Evolutionary conservation across 2,113 vertebrate species (phyloP).

Genomic region (Aptenodytes forsteri): DNA sequence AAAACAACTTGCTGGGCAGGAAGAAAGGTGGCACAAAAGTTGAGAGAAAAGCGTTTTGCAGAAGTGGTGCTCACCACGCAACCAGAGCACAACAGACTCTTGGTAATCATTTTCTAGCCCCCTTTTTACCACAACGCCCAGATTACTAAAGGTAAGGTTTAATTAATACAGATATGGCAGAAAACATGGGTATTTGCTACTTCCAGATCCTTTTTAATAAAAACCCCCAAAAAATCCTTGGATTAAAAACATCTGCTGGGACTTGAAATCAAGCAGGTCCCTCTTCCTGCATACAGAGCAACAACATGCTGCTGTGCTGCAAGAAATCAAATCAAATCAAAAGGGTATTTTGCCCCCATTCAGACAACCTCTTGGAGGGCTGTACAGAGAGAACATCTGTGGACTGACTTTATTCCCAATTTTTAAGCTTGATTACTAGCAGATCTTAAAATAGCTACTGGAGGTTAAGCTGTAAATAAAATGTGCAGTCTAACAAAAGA

Average conservation of each 20-base stretch:
- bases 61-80: neutral
- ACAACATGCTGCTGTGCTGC: neutral
- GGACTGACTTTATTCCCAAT: neutral
- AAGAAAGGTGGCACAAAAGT: neutral
- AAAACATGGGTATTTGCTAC: neutral
- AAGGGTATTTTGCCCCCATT: slow-evolving; percentile 22
- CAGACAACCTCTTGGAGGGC: neutral
- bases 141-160: neutral
- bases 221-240: neutral
- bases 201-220: neutral
- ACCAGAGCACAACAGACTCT: neutral
- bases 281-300: neutral
- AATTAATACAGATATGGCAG: neutral
- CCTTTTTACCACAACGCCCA: neutral
- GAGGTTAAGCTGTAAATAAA: slow-evolving; percentile 29
- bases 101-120: neutral
- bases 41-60: neutral
- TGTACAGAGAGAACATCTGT: slow-evolving; percentile 35
- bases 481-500: slow-evolving; percentile 26
- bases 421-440: slow-evolving; percentile 35
- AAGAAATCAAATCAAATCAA: neutral
- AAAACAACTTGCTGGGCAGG: neutral
- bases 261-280: neutral
- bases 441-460: slow-evolving; percentile 39
- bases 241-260: neutral